Base-by-base conservation (phyloP, 2,797 vertebrate species). In the Esox lucius region DNA sequence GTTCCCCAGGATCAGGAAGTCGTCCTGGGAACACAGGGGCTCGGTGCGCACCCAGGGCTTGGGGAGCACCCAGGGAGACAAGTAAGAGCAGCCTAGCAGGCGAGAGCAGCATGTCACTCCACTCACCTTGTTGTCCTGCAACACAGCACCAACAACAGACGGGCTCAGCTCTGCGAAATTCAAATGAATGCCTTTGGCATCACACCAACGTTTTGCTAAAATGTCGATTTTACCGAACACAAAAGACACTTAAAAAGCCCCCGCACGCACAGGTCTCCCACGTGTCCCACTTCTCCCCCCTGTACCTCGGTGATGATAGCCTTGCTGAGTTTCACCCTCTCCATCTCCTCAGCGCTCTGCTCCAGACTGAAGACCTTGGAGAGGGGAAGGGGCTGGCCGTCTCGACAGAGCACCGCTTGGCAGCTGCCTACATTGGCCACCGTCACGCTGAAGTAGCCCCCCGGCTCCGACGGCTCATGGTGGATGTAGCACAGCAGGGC, bases 111-210 rank as follows among this genome's bases (percentile, higher is more conserved):
- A 97, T 31, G 97, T 99, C 70, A 99, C 97, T 4, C 97, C 97
- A 17, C 97, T 98, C 82, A 99, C 98, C 91, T 99, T 99, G 90
- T 98, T 98, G 89, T 99, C 98, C 98, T 99, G 78, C 24, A 92
- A 16, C 75, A 49, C 42, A 76, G 33, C 67, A 78, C 8, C 24
- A 22, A n/a, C 68, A 78, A 73, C 66, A 42, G 33, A 9, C 16
- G 24, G 68, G 46, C 22, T 70, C 68, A 70, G 68, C 68, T 28
- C 22, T 19, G 46, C 67, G 42, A 66, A 48, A 46, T 13, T 68
- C 26, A 17, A 12, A 24, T 48, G 16, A 24, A 26, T 3, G 46
- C 68, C 13, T 26, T 13, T 13, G 48, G 69, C 48, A 31, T n/a
- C 69, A 70, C 48, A 33, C 22, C 19, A 70, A 69, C 26, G 4